Base-by-base conservation (phyloP, 2,888 invertebrate species). In the Oscheius sp. region DNA sequence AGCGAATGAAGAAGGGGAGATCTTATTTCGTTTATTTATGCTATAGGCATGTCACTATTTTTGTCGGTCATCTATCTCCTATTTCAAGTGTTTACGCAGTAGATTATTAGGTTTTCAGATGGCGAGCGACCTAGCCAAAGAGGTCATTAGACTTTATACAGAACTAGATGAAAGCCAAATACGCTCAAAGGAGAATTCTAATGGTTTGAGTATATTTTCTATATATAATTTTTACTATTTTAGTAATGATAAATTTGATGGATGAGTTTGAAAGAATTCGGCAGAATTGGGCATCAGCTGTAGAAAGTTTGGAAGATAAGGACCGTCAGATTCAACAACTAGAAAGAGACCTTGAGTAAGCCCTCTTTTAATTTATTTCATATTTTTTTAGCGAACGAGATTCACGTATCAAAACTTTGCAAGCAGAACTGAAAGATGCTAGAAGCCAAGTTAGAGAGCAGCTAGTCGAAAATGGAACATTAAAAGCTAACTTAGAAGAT, bases 371-470 rank as follows among this genome's bases (percentile, higher is more conserved):
- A 12, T 9, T 46, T 25, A 13, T 0, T 49, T 25, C 1, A 53
- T 13, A 2, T 7, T 13, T 43, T 58, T 68, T 35, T 41, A 73
- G 73, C 7, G 59, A 56, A 12, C 35, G 56, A 1, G 69, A 73
- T 9, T n/a, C 16, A 12, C 45, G 46, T 16, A 41, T 73, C 12
- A 73, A 73, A 46, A 69, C 59, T 7, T 41, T 69, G 3, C 69
- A 69, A 58, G 73, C 73, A 0, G 81, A 83, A 55, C 71, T 83
- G 29, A 78, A 72, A 46, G 83, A 84, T 41, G 82, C 81, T 12
- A 70, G 82, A 18, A 75, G 74, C 35, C 78, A 81, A 69, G 69
- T 81, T 21, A 74, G 80, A 1, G 66, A 63, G 0, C 71, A 81
- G 46, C 71, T 82, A 66, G 77, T 78, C 9, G 74, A 82, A 52